Evolutionary conservation across 2,888 invertebrate genomes (phyloP), one percentile per base, ranked within the genome.

Genomic region (Hyposoter dolosus): DNA sequence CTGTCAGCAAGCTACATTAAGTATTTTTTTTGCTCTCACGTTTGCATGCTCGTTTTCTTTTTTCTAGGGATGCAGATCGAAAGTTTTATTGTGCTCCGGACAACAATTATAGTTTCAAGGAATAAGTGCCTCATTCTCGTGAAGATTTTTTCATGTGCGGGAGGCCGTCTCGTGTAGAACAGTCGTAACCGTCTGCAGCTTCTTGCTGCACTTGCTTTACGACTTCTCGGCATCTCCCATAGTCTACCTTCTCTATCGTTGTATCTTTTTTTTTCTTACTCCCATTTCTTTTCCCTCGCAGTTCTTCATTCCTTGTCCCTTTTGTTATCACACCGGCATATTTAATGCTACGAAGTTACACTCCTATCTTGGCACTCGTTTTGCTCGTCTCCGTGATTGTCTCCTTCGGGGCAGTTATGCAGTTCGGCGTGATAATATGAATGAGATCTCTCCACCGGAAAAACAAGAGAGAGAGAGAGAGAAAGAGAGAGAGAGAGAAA

Each of bases 311-410:
- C 35, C 23, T 60, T 45, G 75, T 63, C 19, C 53, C 74, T 66
- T 66, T 50, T 7, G 47, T 56, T 71, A 12, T 72, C 40, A 65
- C 35, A 19, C 47, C 17, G 35, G 50, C 1, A 72, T 72, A 47
- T 80, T 72, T 40, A 50, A 72, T 56, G 12, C n/a, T 28, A 32
- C 43, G 68, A 32, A 74, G 40, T 72, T 35, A 78, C 74, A 84
- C 84, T 85, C 77, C 72, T 82, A 82, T 74, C 77, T 77, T 77
- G 68, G 68, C 82, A 68, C 81, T 84, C 77, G 78, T 63, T 60
- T 10, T 66, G 40, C 32, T 74, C 28, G 23, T 63, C 71, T 32
- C 69, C 50, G 65, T 65, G 76, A 72, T 66, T 56, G 69, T 82
- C 75, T 76, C 75, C 78, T 66, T 53, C 77, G 77, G 65, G 69